Base-by-base conservation (phyloP, 2,113 vertebrate species). In the Eulacestoma nigropectus region DNA sequence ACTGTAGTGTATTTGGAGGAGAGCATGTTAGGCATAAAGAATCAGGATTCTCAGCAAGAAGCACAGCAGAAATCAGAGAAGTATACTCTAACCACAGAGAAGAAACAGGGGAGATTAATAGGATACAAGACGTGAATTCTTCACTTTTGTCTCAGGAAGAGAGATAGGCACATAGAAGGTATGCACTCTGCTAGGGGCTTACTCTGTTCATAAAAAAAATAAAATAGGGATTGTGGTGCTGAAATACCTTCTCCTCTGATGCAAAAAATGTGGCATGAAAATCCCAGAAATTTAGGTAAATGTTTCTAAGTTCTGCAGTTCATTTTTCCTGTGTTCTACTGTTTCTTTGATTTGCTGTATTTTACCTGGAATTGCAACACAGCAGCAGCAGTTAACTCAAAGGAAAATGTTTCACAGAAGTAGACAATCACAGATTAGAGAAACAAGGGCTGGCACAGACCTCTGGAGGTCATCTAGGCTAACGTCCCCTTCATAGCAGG, bases 1-100 rank as follows among this genome's bases (percentile, higher is more conserved):
- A 62, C 69, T 92, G 29, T 33, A 70, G 50, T 74, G 59, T 90
- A 63, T 92, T 95, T 96, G 62, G 91, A 94, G 73, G 79, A 95
- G 73, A 74, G 65, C 79, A 90, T 68, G 95, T 83, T 79, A 86
- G 16, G 84, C 87, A 83, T 87, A 95, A 97, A 96, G 84, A 96
- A 96, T 96, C 56, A 52, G 77, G 47, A 87, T 85, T 60, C 80
- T 92, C 57, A 65, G 89, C 81, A 91, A 92, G 79, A 81, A 80
- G 41, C 95, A 95, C 57, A 60, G 70, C 49, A 94, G 91, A 65
- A 85, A 80, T 87, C 94, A 69, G 67, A 82, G 47, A 95, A 93
- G 49, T 91, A 88, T 94, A 79, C 60, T 83, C 76, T 94, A 95
- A 37, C 63, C 49, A 56, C 4, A 82, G 25, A 80, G 44, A 94